These are phyloP conservation scores for Metacarcinus magister DNA, from an alignment of 2,888 invertebrate genomes.

Conservation along the genomic window DNA sequence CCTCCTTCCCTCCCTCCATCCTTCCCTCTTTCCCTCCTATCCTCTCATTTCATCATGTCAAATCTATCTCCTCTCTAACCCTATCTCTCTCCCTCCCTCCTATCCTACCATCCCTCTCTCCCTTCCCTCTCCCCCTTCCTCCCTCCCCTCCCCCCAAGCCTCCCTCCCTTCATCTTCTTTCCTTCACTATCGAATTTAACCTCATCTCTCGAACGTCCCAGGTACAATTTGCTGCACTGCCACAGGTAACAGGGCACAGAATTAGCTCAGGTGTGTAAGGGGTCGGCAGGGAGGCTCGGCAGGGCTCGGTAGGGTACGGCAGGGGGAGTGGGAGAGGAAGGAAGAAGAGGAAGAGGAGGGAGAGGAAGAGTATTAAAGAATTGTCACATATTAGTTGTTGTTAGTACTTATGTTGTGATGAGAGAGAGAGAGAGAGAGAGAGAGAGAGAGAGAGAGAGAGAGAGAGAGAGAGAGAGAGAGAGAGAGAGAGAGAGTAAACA, in stretches of 20 bases:
- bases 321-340: background rate
- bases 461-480: constrained; percentile 51
- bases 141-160: background rate
- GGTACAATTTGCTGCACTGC: constrained; percentile 54
- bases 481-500: constrained; percentile 42
- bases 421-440: constrained; percentile 72
- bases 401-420: too few relatives aligned
- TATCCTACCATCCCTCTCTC: background rate
- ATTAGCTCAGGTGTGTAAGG: constrained; percentile 57
- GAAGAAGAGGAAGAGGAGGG: constrained; percentile 62
- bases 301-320: constrained; percentile 64
- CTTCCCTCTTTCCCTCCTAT: background rate
- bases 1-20: background rate
- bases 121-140: background rate
- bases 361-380: background rate
- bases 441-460: constrained; percentile 80
- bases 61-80: background rate
- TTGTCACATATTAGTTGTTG: too few relatives aligned
- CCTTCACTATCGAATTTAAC: background rate
- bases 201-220: background rate
- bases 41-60: background rate
- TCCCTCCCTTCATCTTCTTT: too few relatives aligned
- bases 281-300: constrained; percentile 70
- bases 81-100: background rate
- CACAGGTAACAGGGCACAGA: constrained; percentile 60